Evolutionary conservation across 2,797 vertebrate species (phyloP).

Genomic region (Morus bassanus): DNA sequence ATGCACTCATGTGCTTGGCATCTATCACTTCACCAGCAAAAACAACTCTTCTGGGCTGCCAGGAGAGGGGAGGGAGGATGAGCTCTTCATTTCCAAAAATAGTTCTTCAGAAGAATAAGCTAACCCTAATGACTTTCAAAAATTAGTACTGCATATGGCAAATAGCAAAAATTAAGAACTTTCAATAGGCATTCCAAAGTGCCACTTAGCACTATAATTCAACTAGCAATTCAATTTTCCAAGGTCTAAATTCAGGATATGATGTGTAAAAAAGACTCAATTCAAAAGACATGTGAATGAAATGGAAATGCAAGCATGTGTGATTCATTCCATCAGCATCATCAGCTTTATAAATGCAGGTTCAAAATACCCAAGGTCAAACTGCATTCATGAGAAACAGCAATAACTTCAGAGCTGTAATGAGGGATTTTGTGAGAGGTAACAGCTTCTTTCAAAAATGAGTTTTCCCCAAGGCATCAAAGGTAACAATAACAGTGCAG

Average conservation of each 20-base stretch:
- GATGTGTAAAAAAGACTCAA: neutral
- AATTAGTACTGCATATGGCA: neutral
- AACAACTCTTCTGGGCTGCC: neutral
- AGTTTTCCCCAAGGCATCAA: neutral
- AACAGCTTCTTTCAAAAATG: neutral
- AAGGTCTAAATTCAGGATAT: constrained; percentile 20
- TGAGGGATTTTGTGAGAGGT: neutral
- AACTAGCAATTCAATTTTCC: constrained; percentile 38
- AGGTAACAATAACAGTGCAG: neutral
- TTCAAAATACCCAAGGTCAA: constrained; percentile 41
- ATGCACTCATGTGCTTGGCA: too few relatives aligned
- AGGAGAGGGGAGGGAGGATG: neutral
- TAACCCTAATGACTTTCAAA: constrained; percentile 24
- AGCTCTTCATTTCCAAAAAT: neutral
- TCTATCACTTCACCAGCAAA: neutral
- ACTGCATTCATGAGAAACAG: neutral
- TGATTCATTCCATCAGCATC: constrained; percentile 23
- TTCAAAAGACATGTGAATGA: constrained; percentile 29
- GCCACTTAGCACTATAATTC: constrained; percentile 25
- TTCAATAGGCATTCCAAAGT: neutral
- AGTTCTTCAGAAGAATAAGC: neutral
- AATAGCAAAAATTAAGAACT: neutral
- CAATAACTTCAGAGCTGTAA: neutral
- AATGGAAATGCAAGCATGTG: neutral
- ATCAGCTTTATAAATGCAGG: constrained; percentile 13